These are phyloP conservation scores for Pleuronectes platessa DNA, from an alignment of 2,113 vertebrate genomes.

Conservation along the genomic window DNA sequence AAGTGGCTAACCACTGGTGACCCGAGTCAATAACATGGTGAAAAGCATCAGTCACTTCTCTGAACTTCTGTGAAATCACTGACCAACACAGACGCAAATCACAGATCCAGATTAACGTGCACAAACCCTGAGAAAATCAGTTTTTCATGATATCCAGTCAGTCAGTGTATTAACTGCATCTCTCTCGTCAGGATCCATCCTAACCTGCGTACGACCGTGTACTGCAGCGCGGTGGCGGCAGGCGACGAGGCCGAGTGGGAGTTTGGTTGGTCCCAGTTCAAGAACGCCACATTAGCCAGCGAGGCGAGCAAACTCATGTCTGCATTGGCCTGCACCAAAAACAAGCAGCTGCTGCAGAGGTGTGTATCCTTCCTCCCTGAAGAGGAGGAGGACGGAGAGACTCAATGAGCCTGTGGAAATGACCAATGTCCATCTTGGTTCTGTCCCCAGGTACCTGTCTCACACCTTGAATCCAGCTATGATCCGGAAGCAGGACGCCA, in stretches of 20 bases:
- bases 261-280: conserved; percentile 86
- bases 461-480: conserved; percentile 81
- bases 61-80: too few species aligned
- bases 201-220: conserved; percentile 88
- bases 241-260: conserved; percentile 84
- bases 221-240: conserved; percentile 88
- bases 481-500: conserved; percentile 91
- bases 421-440: not conserved
- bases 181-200: conserved; percentile 82
- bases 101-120: too few species aligned
- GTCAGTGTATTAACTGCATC: not conserved
- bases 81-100: too few species aligned
- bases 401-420: too few species aligned
- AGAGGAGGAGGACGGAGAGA: not conserved
- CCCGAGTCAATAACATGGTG: too few species aligned
- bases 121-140: too few species aligned
- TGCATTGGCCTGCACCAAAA: conserved; percentile 84
- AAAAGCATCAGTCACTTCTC: too few species aligned
- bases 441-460: conserved; percentile 82
- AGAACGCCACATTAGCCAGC: conserved; percentile 70
- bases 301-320: conserved; percentile 88
- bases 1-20: too few species aligned
- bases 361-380: conserved; percentile 40
- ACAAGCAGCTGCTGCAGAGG: conserved; percentile 84
- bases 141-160: too few species aligned